These are phyloP conservation scores for Chauna torquata DNA, from an alignment of 2,113 vertebrate species.

Conservation along the genomic window DNA sequence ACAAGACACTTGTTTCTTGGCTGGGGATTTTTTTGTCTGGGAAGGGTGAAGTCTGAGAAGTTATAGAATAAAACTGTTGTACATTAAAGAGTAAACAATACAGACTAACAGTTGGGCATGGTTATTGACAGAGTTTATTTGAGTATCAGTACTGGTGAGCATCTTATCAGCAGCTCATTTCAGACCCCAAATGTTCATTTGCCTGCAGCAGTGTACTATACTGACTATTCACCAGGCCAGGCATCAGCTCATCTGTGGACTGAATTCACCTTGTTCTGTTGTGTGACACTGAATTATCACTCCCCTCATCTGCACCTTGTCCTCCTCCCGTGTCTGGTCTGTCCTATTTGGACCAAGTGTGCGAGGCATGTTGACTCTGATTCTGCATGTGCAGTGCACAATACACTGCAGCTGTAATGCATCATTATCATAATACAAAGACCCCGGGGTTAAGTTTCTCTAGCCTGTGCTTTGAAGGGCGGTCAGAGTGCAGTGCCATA, in stretches of 20 bases:
- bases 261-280: neutral
- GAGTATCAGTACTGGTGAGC: neutral
- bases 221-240: rapidly evolving
- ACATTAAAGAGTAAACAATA: neutral
- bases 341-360: too few relatives aligned
- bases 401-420: neutral
- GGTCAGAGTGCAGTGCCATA: neutral
- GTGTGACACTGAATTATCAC: neutral
- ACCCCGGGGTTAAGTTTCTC: neutral
- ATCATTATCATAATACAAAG: neutral
- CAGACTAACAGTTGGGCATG: neutral
- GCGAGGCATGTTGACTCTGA: neutral
- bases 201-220: neutral
- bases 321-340: neutral
- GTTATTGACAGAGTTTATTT: neutral
- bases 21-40: neutral
- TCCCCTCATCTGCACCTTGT: neutral
- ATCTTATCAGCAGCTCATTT: neutral
- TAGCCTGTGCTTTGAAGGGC: neutral
- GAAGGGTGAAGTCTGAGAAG: neutral
- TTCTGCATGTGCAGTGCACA: neutral
- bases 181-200: neutral
- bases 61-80: neutral
- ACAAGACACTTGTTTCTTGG: neutral
- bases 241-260: rapidly evolving